phyloP scores from a whole-genome alignment of 2,888 invertebrate species.

The Tipula lateralis region DNA sequence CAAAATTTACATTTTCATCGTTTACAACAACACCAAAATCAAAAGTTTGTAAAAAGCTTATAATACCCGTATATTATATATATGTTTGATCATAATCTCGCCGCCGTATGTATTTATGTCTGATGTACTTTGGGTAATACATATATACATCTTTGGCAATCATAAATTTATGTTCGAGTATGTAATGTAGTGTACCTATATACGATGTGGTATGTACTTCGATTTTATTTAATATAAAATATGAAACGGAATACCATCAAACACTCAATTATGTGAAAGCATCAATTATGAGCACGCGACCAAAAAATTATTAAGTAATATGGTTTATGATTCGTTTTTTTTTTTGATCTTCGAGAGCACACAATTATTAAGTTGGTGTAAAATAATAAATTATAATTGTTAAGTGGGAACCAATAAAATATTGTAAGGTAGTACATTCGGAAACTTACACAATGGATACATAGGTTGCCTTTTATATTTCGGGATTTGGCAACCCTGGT shows the following conservation, averaged over 20 bases:
- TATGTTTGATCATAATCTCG: not conserved
- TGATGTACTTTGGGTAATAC: not conserved
- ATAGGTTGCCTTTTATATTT: too few relatives aligned
- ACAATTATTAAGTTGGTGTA: too few relatives aligned
- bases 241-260: not conserved
- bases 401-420: too few relatives aligned
- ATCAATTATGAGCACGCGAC: not conserved
- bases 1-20: not conserved
- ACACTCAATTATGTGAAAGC: not conserved
- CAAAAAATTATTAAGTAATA: too few relatives aligned
- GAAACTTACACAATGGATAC: too few relatives aligned
- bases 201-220: not conserved
- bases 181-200: not conserved
- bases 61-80: not conserved
- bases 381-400: too few relatives aligned
- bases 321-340: too few relatives aligned
- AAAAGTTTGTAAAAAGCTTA: not conserved
- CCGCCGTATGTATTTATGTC: not conserved
- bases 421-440: too few relatives aligned
- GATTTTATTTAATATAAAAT: not conserved
- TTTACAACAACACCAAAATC: not conserved
- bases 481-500: too few relatives aligned
- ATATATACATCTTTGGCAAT: not conserved
- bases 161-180: not conserved
- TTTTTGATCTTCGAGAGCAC: too few relatives aligned